Evolutionary conservation across 2,888 invertebrate species (phyloP), one percentile per base, ranked within the genome.

Genomic region (Formica aserva): DNA sequence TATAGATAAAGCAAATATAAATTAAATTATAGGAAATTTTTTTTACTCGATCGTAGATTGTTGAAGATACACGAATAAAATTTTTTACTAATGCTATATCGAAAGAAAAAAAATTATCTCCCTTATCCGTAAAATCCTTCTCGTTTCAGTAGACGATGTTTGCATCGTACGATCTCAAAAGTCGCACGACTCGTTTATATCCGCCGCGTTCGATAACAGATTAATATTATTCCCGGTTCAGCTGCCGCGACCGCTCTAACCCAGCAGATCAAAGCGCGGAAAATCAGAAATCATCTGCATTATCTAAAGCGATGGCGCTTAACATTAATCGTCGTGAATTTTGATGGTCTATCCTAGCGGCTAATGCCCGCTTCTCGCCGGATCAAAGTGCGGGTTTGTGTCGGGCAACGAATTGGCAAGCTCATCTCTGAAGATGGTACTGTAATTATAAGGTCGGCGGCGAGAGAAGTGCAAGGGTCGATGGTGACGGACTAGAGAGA

Each of bases 371-470:
- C 84, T 86, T 85, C 87, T 86, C 84, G 85, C 57, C 60, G 87
- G 90, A 90, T 91, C 91, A 91, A 91, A 91, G 90, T 77, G 85
- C 76, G 77, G 83, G 88, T 85, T 81, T 89, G 86, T 75, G 87
- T 60, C 85, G 83, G 60, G 84, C 87, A 86, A 89, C 87, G 87
- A 91, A 91, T 91, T 88, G 89, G 87, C 91, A 88, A 89, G 86
- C 88, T 88, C 86, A 60, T 72, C 74, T 80, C 81, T 69, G 87
- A 86, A 87, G 89, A 90, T 87, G 83, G 86, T 89, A 88, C 88
- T 87, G 89, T 92, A 93, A 92, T 92, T 93, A 92, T 92, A 89
- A 92, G 88, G 86, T 85, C 85, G 86, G 35, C 57, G 83, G 63
- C 71, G 67, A 76, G 26, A 67, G 62, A 57, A 77, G 26, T 55